Percentiles rank a stretch among this genome's conserved stretches.
phyloP scores from a whole-genome alignment of 2,113 vertebrate genomes.

The Tautogolabrus adspersus region DNA sequence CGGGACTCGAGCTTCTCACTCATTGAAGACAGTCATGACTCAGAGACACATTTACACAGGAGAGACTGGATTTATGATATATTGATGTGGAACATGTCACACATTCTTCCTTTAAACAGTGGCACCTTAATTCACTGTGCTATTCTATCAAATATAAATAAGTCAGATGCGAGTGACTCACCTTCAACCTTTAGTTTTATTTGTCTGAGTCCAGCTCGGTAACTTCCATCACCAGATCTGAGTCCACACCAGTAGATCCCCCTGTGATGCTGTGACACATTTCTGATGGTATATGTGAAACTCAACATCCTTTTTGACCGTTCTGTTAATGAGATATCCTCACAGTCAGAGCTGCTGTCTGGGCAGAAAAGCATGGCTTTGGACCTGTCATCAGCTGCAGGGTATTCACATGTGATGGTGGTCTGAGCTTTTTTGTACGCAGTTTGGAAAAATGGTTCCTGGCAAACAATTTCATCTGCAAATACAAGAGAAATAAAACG shows the following conservation, averaged over 20 bases:
- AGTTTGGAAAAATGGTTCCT: accelerated
- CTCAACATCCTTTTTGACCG: background rate
- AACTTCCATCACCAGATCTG: accelerated
- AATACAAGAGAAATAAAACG: background rate
- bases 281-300: constrained; percentile 23
- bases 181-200: background rate
- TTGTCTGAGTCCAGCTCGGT: accelerated
- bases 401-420: constrained; percentile 21
- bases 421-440: background rate
- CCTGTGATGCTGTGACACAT: background rate
- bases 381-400: accelerated
- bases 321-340: background rate
- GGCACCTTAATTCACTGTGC: too few relatives aligned
- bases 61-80: too few relatives aligned
- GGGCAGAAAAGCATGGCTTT: background rate
- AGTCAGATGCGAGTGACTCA: background rate
- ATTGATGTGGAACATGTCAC: too few relatives aligned
- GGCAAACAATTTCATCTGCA: background rate
- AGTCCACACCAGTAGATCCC: constrained; percentile 49
- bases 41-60: too few relatives aligned
- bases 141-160: background rate
- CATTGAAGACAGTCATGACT: too few relatives aligned
- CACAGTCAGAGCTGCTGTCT: background rate
- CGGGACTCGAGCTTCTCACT: too few relatives aligned
- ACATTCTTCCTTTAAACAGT: background rate